phyloP scores from a whole-genome alignment of 2,113 vertebrate species.

The Hyaena hyaena region DNA sequence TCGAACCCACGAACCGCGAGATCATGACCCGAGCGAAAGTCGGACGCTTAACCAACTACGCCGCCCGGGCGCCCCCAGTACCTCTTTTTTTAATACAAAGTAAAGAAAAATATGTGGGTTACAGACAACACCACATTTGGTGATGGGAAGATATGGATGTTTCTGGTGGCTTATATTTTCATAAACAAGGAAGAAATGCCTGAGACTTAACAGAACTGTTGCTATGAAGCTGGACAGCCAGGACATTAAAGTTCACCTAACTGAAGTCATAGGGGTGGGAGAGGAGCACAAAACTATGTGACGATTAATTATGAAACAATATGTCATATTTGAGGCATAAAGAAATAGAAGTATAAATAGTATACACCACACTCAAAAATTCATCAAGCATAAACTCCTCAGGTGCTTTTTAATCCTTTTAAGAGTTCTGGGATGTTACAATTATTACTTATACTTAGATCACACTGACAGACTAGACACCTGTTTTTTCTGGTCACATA shows the following conservation, averaged over 20 bases:
- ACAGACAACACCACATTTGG: neutral
- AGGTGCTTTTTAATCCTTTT: neutral
- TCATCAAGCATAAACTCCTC: neutral
- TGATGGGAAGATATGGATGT: neutral
- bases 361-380: neutral
- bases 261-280: neutral
- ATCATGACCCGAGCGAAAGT: too few relatives aligned
- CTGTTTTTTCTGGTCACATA: neutral
- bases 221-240: neutral
- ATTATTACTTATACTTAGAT: slow-evolving; percentile 12
- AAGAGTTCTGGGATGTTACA: neutral
- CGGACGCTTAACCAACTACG: too few relatives aligned
- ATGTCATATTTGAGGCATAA: neutral
- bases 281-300: neutral
- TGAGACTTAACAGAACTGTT: neutral
- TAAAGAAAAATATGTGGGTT: neutral
- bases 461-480: neutral
- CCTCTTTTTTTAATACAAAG: neutral
- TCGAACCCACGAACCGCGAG: too few relatives aligned
- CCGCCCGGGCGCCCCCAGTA: too few relatives aligned
- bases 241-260: neutral
- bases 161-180: neutral
- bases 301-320: neutral
- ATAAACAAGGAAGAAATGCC: neutral
- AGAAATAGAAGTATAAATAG: neutral